phyloP scores from a whole-genome alignment of 2,797 vertebrate species.

The Ataeniobius toweri region DNA sequence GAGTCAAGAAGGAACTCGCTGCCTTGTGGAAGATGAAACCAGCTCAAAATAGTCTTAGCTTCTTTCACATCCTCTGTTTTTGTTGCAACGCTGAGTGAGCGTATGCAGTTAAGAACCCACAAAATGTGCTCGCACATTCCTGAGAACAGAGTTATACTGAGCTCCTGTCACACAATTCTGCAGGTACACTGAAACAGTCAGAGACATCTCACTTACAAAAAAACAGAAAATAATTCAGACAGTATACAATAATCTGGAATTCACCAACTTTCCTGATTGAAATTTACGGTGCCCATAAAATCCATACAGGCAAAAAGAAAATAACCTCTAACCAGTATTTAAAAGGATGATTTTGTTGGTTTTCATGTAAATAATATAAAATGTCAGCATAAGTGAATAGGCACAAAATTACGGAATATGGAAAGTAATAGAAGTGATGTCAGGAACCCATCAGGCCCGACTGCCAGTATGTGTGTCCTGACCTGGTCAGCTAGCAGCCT shows the following conservation, averaged over 20 bases:
- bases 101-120: conserved; percentile 5
- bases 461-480: too few species aligned
- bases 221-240: not conserved
- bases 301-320: not conserved
- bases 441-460: too few species aligned
- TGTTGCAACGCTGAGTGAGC: not conserved
- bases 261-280: not conserved
- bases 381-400: too few species aligned
- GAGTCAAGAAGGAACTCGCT: conserved; percentile 43
- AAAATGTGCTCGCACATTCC: not conserved
- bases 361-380: not conserved
- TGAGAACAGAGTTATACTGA: conserved; percentile 7
- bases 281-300: not conserved
- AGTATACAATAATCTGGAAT: not conserved
- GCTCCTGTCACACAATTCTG: not conserved
- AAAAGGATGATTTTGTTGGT: not conserved
- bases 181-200: not conserved
- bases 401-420: not conserved
- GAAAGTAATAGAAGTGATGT: too few species aligned
- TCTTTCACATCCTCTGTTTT: conserved; percentile 35
- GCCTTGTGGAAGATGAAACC: conserved; percentile 38
- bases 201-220: not conserved
- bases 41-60: conserved; percentile 38
- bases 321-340: too few species aligned
- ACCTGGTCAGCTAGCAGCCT: too few species aligned